These are phyloP conservation scores for Nomada fucata DNA, from an alignment of 2,888 invertebrate species.

Conservation along the genomic window DNA sequence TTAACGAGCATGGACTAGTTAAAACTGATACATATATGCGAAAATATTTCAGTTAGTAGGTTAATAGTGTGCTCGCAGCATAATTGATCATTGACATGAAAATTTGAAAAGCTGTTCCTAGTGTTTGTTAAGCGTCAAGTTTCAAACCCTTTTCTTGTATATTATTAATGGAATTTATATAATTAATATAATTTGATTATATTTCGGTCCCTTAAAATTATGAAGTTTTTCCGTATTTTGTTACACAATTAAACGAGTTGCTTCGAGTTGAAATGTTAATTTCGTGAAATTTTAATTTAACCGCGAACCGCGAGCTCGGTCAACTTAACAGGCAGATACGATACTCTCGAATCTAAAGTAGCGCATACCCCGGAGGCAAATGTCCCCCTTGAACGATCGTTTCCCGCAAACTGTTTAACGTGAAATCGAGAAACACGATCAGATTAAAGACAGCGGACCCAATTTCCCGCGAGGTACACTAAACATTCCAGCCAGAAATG, in stretches of 20 bases:
- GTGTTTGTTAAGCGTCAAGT: too few species aligned
- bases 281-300: background rate
- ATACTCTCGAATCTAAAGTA: conserved; percentile 28
- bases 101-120: background rate
- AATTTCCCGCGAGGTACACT: conserved; percentile 12
- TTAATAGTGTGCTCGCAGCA: background rate
- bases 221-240: too few species aligned
- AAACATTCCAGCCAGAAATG: background rate
- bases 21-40: background rate
- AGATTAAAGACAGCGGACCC: conserved; percentile 5
- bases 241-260: too few species aligned
- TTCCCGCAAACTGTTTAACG: conserved; percentile 45
- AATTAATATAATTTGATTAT: too few species aligned
- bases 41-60: conserved; percentile 11
- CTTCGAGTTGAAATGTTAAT: too few species aligned
- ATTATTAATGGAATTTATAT: too few species aligned
- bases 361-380: conserved; percentile 28
- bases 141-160: too few species aligned
- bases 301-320: background rate
- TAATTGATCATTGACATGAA: background rate
- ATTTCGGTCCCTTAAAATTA: too few species aligned
- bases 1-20: background rate
- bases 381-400: conserved; percentile 30
- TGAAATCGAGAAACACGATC: conserved; percentile 34
- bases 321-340: conserved; percentile 11